Evolutionary conservation across 2,113 vertebrate genomes (phyloP), one percentile per base, ranked within the genome.

Genomic region (Cisticola juncidis): DNA sequence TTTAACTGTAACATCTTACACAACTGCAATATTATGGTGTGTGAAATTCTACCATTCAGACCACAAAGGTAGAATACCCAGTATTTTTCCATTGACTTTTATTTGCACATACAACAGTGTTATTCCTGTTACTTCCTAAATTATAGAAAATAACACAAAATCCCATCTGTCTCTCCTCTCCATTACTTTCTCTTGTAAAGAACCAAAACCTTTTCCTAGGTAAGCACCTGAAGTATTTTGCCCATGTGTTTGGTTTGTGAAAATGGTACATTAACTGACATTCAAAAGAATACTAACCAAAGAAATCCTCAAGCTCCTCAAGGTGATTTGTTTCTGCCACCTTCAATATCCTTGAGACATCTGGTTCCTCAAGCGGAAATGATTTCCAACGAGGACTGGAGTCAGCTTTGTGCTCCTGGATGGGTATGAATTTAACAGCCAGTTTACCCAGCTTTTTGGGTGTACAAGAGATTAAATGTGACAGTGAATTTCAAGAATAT

Each of bases 271-370:
- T 35, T 24, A 83, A 62, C 50, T 38, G 24, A 17, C 35, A 62
- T 29, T 81, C 28, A 45, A 60, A 26, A 53, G 35, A 91, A 94
- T 79, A 98, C 98, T 92, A 56, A 98, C 98, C 98, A 87, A 98
- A 98, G 6, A 81, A 94, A 51, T 98, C 97, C 11, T 95, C 97
- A 19, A 47, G 58, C 2, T 98, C 97, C 36, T 97, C 97, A 12
- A 97, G 93, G 1, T 95, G 81, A 57, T 91, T 94, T 50, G n/a
- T 78, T 78, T 86, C 97, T 1, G 50, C 40, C 65, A 95, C 68
- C 21, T 95, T 97, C 81, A 69, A 48, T 79, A 97, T 93, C 79
- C 91, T 94, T 12, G 96, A 98, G 62, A 94, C n/a, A 66, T 94
- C 96, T 25, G 97, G 97, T 35, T 95, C 77, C 64, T 95, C 88